A percentile compares a stretch with the other conserved stretches of the same genome.
phyloP scores from a whole-genome alignment of 1,140 invertebrate species.

The Saccostrea cuccullata region DNA sequence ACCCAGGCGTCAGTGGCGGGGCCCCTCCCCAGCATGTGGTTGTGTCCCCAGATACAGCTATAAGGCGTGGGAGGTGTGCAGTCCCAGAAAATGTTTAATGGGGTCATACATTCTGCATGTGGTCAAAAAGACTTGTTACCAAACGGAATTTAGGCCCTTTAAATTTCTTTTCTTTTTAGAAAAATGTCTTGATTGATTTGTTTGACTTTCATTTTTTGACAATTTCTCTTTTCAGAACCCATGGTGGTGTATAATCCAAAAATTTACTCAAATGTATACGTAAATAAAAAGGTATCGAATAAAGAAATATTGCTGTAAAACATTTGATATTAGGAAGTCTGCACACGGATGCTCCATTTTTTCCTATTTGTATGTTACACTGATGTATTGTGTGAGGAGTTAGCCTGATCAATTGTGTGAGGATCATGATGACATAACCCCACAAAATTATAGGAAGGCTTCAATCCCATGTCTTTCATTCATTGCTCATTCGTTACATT shows the following conservation, averaged over 20 bases:
- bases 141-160: not conserved
- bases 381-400: too few relatives aligned
- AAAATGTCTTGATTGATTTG: not conserved
- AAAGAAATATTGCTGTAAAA: not conserved
- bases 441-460: not conserved
- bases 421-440: too few relatives aligned
- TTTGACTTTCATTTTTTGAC: not conserved
- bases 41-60: constrained; percentile 7
- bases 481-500: not conserved
- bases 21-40: not conserved
- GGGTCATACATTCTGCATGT: not conserved
- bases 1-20: constrained; percentile 26
- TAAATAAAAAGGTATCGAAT: not conserved
- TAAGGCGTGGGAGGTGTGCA: not conserved
- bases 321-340: not conserved
- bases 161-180: not conserved
- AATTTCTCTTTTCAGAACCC: not conserved
- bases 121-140: not conserved
- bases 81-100: not conserved
- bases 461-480: not conserved
- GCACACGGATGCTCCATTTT: too few relatives aligned
- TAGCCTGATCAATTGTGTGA: too few relatives aligned
- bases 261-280: not conserved
- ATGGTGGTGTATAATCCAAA: not conserved
- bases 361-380: too few relatives aligned